Evolutionary conservation across 2,797 vertebrate genomes (phyloP).

Genomic region (Aythya fuligula): DNA sequence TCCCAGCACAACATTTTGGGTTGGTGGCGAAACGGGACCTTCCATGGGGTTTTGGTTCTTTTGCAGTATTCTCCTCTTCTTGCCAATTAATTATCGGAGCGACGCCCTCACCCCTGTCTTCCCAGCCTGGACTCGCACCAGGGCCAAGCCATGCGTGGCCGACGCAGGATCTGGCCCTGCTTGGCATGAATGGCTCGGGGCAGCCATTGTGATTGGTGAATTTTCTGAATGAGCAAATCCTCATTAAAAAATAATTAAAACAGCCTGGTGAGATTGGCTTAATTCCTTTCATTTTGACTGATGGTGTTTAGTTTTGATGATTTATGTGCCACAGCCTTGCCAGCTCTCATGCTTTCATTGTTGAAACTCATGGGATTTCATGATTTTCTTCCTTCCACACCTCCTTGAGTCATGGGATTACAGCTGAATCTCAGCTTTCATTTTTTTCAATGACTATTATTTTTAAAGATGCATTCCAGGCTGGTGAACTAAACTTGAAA

Average conservation of each 20-base stretch:
- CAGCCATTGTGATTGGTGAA: slow-evolving; percentile 36
- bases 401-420: slow-evolving; percentile 60
- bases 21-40: neutral
- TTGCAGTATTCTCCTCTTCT: neutral
- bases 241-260: slow-evolving; percentile 71
- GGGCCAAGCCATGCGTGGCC: slow-evolving; percentile 8
- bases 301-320: slow-evolving; percentile 46
- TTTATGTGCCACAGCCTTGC: slow-evolving; percentile 44
- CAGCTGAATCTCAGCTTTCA: slow-evolving; percentile 35
- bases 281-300: slow-evolving; percentile 58
- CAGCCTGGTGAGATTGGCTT: slow-evolving; percentile 54
- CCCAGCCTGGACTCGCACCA: accelerated
- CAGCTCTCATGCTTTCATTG: slow-evolving; percentile 48
- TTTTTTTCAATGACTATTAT: slow-evolving; percentile 34
- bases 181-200: neutral
- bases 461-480: slow-evolving; percentile 66
- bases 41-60: neutral
- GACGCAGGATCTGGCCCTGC: neutral
- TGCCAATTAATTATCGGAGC: neutral
- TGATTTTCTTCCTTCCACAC: slow-evolving; percentile 59
- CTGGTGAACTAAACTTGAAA: slow-evolving; percentile 57
- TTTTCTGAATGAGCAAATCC: slow-evolving; percentile 73
- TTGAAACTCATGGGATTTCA: slow-evolving; percentile 56
- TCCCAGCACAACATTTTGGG: neutral
- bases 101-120: neutral